Evolutionary conservation across 2,888 invertebrate genomes (phyloP).

Genomic region (Zele albiditarsus): DNA sequence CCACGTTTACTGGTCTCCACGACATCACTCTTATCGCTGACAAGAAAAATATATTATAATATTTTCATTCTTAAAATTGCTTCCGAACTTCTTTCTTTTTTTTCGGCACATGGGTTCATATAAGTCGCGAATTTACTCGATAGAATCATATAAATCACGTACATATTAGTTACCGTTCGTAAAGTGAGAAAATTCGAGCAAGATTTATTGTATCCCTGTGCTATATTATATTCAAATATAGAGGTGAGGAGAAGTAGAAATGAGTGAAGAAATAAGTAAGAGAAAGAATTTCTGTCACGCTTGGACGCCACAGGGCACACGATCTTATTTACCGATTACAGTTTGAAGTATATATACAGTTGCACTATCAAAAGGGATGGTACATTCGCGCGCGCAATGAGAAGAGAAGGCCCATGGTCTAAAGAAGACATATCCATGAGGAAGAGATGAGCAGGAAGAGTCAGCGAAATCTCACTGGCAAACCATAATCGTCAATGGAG

Average conservation of each 20-base stretch:
- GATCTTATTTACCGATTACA: constrained; percentile 24
- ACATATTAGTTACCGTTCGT: constrained; percentile 1
- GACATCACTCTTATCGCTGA: too few relatives aligned
- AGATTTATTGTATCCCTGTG: constrained; percentile 6
- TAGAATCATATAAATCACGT: not conserved
- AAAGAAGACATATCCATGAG: not conserved
- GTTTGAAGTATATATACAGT: not conserved
- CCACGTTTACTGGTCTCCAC: too few relatives aligned
- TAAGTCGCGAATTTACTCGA: not conserved
- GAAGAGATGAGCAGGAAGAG: constrained; percentile 20
- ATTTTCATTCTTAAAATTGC: too few relatives aligned
- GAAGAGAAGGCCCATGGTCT: not conserved
- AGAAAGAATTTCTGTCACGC: constrained; percentile 19
- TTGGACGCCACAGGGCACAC: constrained; percentile 8
- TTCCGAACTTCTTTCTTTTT: not conserved
- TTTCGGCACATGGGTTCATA: not conserved
- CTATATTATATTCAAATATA: not conserved
- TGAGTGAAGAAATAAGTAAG: not conserved
- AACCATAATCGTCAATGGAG: constrained; percentile 21
- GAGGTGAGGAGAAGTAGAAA: not conserved
- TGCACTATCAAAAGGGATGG: not conserved
- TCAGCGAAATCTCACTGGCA: constrained; percentile 14
- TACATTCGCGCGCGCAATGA: not conserved
- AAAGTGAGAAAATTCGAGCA: constrained; percentile 18
- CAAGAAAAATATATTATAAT: too few relatives aligned